Percentiles rank a stretch among this genome's conserved stretches.
Conservation (phyloP, 2,797 vertebrate species). For the Rhyacichthys aspro region DNA sequence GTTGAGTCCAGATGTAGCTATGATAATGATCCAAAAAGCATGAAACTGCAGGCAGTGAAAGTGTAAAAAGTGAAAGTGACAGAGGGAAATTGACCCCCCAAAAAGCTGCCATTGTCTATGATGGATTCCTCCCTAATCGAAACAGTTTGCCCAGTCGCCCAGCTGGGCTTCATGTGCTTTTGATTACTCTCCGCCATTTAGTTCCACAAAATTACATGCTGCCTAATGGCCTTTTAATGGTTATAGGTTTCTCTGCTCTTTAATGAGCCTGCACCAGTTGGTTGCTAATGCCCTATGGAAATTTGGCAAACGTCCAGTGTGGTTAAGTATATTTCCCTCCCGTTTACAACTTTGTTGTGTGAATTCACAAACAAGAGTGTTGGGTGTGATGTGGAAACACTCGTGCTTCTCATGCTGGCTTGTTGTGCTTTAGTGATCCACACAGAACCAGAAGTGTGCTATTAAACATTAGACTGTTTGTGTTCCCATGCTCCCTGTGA, state of each 20-base stretch:
- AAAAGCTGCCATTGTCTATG: conserved; percentile 92
- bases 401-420: conserved; percentile 55
- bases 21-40: conserved; percentile 47
- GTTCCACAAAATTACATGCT: conserved; percentile 99
- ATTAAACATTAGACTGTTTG: conserved; percentile 64
- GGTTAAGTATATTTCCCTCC: conserved; percentile 78
- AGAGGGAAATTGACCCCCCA: conserved; percentile 87
- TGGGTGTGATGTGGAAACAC: conserved; percentile 62
- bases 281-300: conserved; percentile 98
- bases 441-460: conserved; percentile 49
- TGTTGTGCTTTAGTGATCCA: conserved; percentile 60
- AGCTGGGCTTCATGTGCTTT: conserved; percentile 99
- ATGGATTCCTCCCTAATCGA: conserved; percentile 97
- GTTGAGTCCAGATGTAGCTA: conserved; percentile 19
- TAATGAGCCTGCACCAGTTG: conserved; percentile 99
- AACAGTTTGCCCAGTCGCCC: conserved; percentile 97
- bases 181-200: conserved; percentile 99
- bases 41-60: conserved; percentile 27
- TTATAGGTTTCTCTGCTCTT: conserved; percentile 97
- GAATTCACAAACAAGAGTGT: conserved; percentile 81
- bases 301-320: conserved; percentile 90
- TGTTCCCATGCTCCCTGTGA: conserved; percentile 49
- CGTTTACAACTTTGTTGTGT: conserved; percentile 90
- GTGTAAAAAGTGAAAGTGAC: conserved; percentile 72
- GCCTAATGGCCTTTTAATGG: conserved; percentile 99